Evolutionary conservation across 2,113 vertebrate genomes (phyloP), one percentile per base, ranked within the genome.

Genomic region (Pseudolaguvia tuberculata): DNA sequence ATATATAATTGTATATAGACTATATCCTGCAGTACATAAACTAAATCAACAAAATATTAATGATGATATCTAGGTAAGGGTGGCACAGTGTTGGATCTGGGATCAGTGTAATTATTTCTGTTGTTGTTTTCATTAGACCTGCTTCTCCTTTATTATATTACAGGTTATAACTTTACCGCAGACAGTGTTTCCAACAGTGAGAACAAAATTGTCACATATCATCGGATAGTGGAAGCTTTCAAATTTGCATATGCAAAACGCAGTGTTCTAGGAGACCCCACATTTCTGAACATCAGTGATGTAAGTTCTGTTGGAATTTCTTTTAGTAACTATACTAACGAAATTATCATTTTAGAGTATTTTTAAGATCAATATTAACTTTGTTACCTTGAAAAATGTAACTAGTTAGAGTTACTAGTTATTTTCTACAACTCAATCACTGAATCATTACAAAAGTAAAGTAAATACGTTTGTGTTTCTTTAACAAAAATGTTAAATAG

Each of bases 171-270:
- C 80, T 91, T 98, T 74, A 92, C 87, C 18, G 42, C 78, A 25
- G 88, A 87, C 1, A 96, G 93, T 2, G 15, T 95, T 72, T 83
- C 71, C n/a, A 92, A 81, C 0, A 4, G 56, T 0, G 88, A 94
- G 75, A 81, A 88, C 63, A 93, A 90, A 85, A 88, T 88, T 35
- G 85, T 96, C 23, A 98, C 95, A 0, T 97, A 94, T 86, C 96
- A 99, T 78, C 94, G 95, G 68, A 93, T 97, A 0, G 78, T 94
- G 61, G 96, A 99, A 83, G 93, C 95, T 2, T 98, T 95, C 83
- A 94, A 94, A 15, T 99, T 99, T 5, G 94, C 94, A 25, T 98
- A 94, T 0, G 95, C 95, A 72, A 97, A 96, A 86, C 93, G 97
- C 84, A 95, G 91, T 31, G 67, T 92, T 51, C 87, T 99, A 18